These are phyloP conservation scores for Argentina silus DNA, from an alignment of 2,797 vertebrate species.

Conservation along the genomic window DNA sequence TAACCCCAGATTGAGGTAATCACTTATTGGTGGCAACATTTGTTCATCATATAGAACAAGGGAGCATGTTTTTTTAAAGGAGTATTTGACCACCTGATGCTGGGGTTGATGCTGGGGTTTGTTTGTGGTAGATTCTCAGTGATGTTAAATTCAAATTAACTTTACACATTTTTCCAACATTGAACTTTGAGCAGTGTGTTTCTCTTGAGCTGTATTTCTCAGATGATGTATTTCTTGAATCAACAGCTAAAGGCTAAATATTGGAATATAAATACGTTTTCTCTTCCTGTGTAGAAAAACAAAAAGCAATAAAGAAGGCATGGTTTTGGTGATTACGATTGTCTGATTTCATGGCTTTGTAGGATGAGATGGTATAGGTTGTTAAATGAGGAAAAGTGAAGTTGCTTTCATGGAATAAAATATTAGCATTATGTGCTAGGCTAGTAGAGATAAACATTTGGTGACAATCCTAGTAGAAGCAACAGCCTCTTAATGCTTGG, in stretches of 20 bases:
- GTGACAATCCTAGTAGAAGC: not conserved
- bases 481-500: slow-evolving; percentile 6
- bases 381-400: slow-evolving; percentile 9
- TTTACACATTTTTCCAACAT: no score
- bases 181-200: not conserved
- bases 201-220: not conserved
- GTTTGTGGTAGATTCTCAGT: not conserved
- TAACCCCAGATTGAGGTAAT: slow-evolving; percentile 51
- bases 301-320: slow-evolving; percentile 3
- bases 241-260: not conserved
- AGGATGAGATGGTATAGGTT: not conserved
- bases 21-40: slow-evolving; percentile 35
- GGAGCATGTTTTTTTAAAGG: slow-evolving; percentile 20
- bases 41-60: slow-evolving; percentile 31
- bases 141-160: no score
- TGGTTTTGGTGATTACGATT: not conserved
- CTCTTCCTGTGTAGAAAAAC: not conserved
- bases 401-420: slow-evolving; percentile 18
- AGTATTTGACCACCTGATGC: slow-evolving; percentile 21
- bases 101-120: not conserved
- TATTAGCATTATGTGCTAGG: not conserved
- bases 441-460: not conserved
- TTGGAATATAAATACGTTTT: not conserved
- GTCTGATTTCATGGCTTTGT: not conserved
- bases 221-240: not conserved